These are phyloP conservation scores for Anhinga anhinga DNA, from an alignment of 2,113 vertebrate genomes.

Conservation along the genomic window DNA sequence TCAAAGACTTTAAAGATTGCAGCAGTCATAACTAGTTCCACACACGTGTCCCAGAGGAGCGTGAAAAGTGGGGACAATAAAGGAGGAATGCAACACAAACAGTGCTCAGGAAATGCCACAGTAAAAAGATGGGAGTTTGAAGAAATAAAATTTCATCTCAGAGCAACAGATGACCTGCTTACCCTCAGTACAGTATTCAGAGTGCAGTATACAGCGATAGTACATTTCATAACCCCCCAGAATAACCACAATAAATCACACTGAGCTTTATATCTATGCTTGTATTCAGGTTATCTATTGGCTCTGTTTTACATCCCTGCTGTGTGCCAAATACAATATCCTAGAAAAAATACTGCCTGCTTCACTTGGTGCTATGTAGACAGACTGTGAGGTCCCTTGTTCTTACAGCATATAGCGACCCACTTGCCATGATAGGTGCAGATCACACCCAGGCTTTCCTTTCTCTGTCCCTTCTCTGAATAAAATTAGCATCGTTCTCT, in stretches of 20 bases:
- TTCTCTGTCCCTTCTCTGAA: not conserved
- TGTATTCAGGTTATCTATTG: not conserved
- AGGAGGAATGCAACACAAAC: not conserved
- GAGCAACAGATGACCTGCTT: not conserved
- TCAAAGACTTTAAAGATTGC: constrained; percentile 9
- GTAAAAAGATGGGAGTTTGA: not conserved
- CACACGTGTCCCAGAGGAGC: not conserved
- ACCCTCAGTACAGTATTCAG: not conserved
- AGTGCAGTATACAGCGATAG: not conserved
- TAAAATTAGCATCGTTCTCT: not conserved
- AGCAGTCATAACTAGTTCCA: not conserved
- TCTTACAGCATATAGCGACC: not conserved
- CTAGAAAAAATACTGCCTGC: not conserved
- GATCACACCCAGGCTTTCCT: not conserved
- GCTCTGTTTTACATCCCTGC: not conserved
- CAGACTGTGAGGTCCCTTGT: not conserved
- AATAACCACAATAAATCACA: not conserved
- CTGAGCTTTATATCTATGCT: not conserved
- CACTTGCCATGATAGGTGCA: not conserved
- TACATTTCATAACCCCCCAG: not conserved
- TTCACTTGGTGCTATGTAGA: not conserved
- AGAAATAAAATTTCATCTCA: not conserved
- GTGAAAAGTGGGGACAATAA: not conserved
- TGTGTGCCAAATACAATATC: not conserved
- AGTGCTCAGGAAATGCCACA: not conserved